These are phyloP conservation scores for Nysson spinosus DNA, from an alignment of 2,888 invertebrate species.

Conservation along the genomic window DNA sequence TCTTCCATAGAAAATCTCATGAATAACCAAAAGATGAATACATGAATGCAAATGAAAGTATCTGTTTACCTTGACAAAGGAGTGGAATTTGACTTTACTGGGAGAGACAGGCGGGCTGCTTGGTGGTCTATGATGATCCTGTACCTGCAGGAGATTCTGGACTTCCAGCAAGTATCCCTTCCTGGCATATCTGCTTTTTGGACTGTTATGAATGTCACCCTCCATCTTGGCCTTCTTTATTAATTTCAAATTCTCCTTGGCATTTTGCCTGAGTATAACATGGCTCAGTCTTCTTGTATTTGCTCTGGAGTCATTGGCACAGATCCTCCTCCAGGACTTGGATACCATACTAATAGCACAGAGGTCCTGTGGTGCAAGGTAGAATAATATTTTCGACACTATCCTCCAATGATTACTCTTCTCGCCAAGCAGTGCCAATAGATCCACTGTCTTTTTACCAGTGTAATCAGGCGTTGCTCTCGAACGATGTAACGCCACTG, in stretches of 20 bases:
- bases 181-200: constrained; percentile 65
- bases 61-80: constrained; percentile 75
- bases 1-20: too few species aligned
- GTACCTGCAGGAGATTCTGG: constrained; percentile 67
- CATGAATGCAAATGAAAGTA: neutral
- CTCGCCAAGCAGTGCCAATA: constrained; percentile 72
- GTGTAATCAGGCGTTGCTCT: constrained; percentile 63
- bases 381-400: constrained; percentile 71
- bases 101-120: constrained; percentile 77
- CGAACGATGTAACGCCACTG: constrained; percentile 47
- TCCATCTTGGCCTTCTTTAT: constrained; percentile 66
- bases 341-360: constrained; percentile 75
- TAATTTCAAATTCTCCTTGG: constrained; percentile 72
- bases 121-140: constrained; percentile 58
- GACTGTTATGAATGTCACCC: constrained; percentile 60
- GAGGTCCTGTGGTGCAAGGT: constrained; percentile 72
- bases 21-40: too few species aligned
- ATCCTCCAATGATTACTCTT: constrained; percentile 72
- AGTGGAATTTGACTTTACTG: constrained; percentile 76
- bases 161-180: constrained; percentile 70
- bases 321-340: constrained; percentile 73
- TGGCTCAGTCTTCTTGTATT: constrained; percentile 67
- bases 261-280: constrained; percentile 65
- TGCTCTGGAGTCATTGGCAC: constrained; percentile 67
- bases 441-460: constrained; percentile 68